Conservation (phyloP, 2,113 vertebrate species). For the Gallinago jamesoni region DNA sequence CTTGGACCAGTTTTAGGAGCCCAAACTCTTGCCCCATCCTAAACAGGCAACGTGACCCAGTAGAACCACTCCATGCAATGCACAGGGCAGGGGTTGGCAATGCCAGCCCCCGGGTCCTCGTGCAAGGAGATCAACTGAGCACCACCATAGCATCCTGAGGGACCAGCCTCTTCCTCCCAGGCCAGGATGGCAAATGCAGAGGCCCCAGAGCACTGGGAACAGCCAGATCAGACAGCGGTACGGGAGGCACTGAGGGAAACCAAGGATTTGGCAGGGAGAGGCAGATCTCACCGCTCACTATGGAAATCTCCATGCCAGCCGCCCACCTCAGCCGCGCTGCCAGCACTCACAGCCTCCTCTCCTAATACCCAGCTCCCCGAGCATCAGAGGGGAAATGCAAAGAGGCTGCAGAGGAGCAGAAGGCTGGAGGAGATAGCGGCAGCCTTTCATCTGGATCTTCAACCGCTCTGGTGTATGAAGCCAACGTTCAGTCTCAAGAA, state of each 20-base stretch:
- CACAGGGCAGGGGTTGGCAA: rapidly evolving
- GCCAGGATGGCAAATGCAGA: neutral
- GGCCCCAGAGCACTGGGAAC: neutral
- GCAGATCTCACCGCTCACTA: neutral
- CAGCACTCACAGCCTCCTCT: slow-evolving; percentile 4
- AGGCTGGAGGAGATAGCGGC: neutral
- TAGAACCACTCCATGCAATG: rapidly evolving
- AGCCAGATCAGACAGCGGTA: neutral
- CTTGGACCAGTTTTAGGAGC: neutral
- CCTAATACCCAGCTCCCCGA: neutral
- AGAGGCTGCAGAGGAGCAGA: slow-evolving; percentile 28
- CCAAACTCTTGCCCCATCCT: neutral
- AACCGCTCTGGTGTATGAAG: neutral
- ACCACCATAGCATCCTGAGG: neutral
- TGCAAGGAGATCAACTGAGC: neutral
- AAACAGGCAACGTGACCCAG: neutral
- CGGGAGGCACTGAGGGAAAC: neutral
- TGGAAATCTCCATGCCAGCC: slow-evolving; percentile 12
- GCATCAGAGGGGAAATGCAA: neutral
- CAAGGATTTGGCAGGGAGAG: neutral
- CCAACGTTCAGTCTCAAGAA: neutral
- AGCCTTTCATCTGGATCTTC: neutral
- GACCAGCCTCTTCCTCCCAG: neutral
- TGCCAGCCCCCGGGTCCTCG: neutral
- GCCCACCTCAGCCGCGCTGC: neutral